Base-by-base conservation (phyloP, 2,797 vertebrate genomes). In the Diplodus puntazzo region DNA sequence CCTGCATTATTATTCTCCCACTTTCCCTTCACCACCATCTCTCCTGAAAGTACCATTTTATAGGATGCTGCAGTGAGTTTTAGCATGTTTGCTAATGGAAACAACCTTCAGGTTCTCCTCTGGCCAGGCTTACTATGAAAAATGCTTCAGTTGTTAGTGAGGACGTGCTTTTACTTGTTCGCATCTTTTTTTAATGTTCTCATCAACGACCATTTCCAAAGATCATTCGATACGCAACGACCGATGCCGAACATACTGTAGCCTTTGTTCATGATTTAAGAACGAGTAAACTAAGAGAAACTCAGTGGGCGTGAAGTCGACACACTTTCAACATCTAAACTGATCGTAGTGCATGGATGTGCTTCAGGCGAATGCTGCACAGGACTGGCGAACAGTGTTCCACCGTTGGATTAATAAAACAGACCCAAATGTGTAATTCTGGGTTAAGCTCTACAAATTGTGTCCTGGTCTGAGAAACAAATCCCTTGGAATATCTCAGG, bases 401-500 rank as follows among this genome's bases (percentile, higher is more conserved):
- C 84, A 87, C 79, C 69, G 87, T 85, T 73, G 89, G 92, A 93
- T 93, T 91, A 91, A 91, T 89, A 88, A 77, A 92, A 90, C 79
- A 82, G 54, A 85, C 66, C 85, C 77, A 88, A 90, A 91, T 88
- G 81, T 87, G 87, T 90, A 88, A 91, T 90, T 91, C 92, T 86
- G 88, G 88, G 89, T 91, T 94, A 93, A 94, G 86, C 86, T 89
- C 69, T 75, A 70, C 87, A 92, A 93, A 93, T 89, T 89, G 87
- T 89, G 80, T 86, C 88, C 86, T 62, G 9, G 85, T 85, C 84
- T 90, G 86, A 83, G 62, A 83, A 86, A 83, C 83, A 92, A 90
- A 92, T 93, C 84, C 85, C 75, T 80, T 39, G 13, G 74, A 87
- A 86, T 87, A 89, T 88, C 79, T 87, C 42, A 76, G 46, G 50